phyloP scores from a whole-genome alignment of 2,113 vertebrate species.

The Channa argus region DNA sequence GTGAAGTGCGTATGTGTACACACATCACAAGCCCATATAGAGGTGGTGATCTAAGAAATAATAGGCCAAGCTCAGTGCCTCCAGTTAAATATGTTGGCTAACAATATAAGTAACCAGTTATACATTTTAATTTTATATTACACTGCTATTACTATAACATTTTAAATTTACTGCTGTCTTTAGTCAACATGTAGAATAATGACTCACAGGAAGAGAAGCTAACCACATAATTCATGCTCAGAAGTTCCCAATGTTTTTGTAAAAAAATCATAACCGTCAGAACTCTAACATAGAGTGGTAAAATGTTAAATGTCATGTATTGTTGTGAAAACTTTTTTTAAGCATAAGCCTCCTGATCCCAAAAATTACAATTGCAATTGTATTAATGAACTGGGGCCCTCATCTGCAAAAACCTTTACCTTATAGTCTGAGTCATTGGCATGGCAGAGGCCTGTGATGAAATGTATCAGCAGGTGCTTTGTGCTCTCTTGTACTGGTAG shows the following conservation, averaged over 20 bases:
- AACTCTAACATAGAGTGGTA: neutral
- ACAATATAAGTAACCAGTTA: constrained; percentile 34
- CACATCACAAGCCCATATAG: constrained; percentile 7
- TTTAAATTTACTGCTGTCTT: neutral
- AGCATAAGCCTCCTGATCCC: no score
- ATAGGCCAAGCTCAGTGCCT: constrained; percentile 17
- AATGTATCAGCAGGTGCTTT: no score
- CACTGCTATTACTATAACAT: neutral
- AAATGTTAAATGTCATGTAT: neutral
- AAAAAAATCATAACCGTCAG: neutral
- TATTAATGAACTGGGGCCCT: no score
- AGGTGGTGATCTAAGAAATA: constrained; percentile 42
- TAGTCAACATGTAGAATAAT: neutral
- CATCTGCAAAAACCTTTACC: no score
- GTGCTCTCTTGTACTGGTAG: no score
- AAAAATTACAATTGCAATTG: neutral
- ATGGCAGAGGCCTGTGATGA: neutral
- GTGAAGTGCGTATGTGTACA: constrained; percentile 2
- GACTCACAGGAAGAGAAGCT: neutral
- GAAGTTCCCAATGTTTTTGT: neutral
- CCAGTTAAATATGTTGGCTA: constrained; percentile 19
- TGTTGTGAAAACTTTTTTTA: neutral
- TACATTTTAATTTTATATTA: neutral
- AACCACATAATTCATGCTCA: neutral
- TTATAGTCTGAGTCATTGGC: no score